phyloP scores from a whole-genome alignment of 2,113 vertebrate species.

The Pygathrix nemaeus region DNA sequence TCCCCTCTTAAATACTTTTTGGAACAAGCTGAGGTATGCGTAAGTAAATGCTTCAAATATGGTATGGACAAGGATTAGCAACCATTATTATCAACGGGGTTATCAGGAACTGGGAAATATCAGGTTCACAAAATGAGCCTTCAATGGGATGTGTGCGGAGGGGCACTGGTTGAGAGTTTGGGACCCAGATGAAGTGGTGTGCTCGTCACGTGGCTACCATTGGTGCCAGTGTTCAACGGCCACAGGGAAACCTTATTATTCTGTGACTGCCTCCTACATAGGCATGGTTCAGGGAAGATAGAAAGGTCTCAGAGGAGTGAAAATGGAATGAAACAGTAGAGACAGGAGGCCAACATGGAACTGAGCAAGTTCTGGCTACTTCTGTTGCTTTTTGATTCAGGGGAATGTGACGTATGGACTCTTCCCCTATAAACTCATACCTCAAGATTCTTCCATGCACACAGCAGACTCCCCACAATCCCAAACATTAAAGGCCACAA shows the following conservation, averaged over 20 bases:
- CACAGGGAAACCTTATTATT: not conserved
- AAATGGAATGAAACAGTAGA: not conserved
- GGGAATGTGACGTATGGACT: not conserved
- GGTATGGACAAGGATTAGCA: not conserved
- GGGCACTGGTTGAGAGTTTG: not conserved
- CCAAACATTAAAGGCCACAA: not conserved
- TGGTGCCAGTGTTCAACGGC: not conserved
- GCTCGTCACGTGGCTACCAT: not conserved
- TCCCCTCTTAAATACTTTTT: not conserved
- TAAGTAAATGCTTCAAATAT: slow-evolving; percentile 22
- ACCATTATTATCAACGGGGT: not conserved
- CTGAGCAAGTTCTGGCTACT: not conserved
- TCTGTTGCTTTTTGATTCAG: not conserved
- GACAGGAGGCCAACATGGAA: not conserved
- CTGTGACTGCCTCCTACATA: not conserved
- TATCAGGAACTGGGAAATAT: not conserved
- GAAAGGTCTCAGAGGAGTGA: not conserved
- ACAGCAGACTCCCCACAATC: not conserved
- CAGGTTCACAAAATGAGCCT: not conserved
- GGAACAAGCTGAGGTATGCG: not conserved
- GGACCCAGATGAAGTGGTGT: not conserved
- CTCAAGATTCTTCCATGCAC: not conserved
- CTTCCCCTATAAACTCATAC: not conserved
- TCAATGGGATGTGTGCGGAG: not conserved
- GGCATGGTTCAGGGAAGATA: not conserved